These are phyloP conservation scores for Elysia crispata DNA, from an alignment of 2,888 invertebrate species.

Conservation along the genomic window DNA sequence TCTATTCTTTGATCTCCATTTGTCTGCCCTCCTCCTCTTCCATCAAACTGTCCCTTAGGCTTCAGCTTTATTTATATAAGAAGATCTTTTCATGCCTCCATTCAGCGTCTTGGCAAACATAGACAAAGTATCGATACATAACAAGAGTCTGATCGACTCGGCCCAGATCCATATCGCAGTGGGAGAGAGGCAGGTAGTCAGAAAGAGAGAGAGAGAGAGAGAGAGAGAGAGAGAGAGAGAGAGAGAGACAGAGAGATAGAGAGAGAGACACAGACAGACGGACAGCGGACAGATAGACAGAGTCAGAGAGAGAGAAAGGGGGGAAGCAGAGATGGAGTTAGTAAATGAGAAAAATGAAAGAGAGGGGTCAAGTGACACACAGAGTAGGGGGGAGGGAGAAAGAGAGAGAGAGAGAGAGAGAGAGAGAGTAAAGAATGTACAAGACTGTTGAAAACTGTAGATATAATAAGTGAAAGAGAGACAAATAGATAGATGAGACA, in stretches of 20 bases:
- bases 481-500: neutral
- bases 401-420: conserved; percentile 2
- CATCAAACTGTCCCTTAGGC: neutral
- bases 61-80: neutral
- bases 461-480: neutral
- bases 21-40: neutral
- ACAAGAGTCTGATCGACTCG: no score
- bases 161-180: neutral
- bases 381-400: neutral
- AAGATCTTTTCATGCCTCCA: neutral
- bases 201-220: neutral
- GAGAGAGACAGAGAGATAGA: neutral
- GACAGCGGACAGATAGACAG: conserved; percentile 5
- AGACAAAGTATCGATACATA: neutral
- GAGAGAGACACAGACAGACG: no score
- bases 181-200: neutral
- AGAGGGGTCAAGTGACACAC: neutral
- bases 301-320: neutral
- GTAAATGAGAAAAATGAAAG: neutral
- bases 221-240: neutral
- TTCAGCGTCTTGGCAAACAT: no score
- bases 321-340: neutral
- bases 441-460: no score
- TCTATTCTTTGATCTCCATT: neutral
- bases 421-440: neutral